Conservation (phyloP, 92 coral and sea anemone genomes). For the Meandrina meandrites region DNA sequence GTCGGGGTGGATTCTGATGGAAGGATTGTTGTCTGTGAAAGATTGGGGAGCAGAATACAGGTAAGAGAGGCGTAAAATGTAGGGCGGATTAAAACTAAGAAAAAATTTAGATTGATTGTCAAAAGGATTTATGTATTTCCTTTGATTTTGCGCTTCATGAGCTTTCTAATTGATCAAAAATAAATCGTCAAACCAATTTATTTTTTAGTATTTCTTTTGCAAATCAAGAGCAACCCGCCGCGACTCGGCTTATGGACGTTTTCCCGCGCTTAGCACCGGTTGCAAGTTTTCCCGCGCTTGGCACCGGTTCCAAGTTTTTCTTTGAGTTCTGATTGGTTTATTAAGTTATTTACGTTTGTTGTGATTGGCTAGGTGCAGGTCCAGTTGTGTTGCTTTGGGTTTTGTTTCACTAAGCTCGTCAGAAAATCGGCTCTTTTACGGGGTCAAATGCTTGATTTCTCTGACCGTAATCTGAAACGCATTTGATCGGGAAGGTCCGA, state of each 20-base stretch:
- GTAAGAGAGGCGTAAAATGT: constrained; percentile 26
- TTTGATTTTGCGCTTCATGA: too few relatives aligned
- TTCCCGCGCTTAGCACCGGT: not conserved
- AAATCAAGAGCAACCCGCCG: too few relatives aligned
- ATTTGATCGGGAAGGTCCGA: not conserved
- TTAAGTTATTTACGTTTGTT: not conserved
- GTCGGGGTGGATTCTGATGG: constrained; percentile 96
- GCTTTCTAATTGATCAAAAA: too few relatives aligned
- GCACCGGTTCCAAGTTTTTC: not conserved
- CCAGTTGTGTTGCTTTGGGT: not conserved
- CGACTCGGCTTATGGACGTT: not conserved
- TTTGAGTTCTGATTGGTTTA: not conserved
- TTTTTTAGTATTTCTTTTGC: too few relatives aligned
- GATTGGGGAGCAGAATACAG: constrained; percentile 95
- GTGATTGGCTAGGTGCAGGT: not conserved
- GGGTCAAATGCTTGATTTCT: not conserved
- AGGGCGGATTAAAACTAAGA: not conserved
- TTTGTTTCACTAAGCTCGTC: not conserved
- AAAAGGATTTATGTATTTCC: too few relatives aligned
- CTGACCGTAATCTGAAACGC: not conserved
- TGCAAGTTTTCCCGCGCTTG: not conserved
- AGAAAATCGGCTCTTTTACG: not conserved
- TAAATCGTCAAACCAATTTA: too few relatives aligned
- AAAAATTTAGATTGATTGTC: not conserved
- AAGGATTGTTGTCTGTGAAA: constrained; percentile 92